Evolutionary conservation across 2,113 vertebrate species (phyloP).

Genomic region (Trogon melanurus): DNA sequence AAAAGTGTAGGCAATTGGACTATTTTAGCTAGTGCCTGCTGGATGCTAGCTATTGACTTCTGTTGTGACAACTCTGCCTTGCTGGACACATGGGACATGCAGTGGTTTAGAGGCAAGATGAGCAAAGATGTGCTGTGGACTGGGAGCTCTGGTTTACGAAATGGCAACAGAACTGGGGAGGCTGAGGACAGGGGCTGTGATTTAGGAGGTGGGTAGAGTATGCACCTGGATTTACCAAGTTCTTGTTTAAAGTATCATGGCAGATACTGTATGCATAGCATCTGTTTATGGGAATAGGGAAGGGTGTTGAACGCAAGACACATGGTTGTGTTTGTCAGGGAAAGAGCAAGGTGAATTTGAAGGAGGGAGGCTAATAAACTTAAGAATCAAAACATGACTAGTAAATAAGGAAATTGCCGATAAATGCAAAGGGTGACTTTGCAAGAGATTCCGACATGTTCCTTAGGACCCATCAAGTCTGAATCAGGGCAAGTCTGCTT

Average conservation of each 20-base stretch:
- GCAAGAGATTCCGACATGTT: not conserved
- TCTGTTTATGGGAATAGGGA: not conserved
- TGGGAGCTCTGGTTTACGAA: not conserved
- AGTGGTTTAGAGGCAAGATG: not conserved
- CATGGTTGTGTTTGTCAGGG: not conserved
- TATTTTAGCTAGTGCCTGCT: not conserved
- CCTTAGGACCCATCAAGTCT: not conserved
- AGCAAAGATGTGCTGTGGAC: not conserved
- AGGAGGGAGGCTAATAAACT: not conserved
- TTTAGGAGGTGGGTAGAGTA: not conserved
- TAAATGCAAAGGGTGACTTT: not conserved
- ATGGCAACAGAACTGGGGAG: not conserved
- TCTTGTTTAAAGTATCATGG: accelerated
- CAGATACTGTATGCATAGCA: accelerated
- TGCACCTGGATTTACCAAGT: not conserved
- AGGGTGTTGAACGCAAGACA: not conserved
- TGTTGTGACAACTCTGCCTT: not conserved
- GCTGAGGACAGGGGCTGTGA: not conserved
- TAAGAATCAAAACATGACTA: not conserved
- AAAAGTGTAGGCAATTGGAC: not conserved
- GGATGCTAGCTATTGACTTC: not conserved
- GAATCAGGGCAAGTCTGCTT: not conserved
- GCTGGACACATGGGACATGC: not conserved
- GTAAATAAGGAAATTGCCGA: not conserved
- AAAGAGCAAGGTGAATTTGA: not conserved